Conservation (phyloP, 2,888 invertebrate genomes). For the Apomyelois bistriatella region DNA sequence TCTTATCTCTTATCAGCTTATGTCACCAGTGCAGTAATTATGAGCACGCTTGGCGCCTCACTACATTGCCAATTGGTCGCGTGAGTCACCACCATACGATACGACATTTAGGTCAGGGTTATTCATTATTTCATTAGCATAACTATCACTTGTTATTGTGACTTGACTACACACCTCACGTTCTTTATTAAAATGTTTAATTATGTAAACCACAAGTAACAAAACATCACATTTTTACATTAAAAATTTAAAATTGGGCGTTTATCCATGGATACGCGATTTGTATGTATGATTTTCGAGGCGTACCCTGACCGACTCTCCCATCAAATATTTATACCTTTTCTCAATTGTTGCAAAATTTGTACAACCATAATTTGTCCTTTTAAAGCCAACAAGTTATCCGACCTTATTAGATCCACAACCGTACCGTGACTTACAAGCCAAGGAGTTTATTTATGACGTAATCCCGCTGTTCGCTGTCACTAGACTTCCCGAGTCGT, state of each 20-base stretch:
- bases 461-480: neutral
- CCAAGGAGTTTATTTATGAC: slow-evolving; percentile 7
- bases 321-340: too few species aligned
- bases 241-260: too few species aligned
- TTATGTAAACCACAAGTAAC: too few species aligned
- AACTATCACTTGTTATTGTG: slow-evolving; percentile 8
- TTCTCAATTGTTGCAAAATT: too few species aligned
- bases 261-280: too few species aligned
- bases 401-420: neutral
- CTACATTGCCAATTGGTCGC: slow-evolving; percentile 1
- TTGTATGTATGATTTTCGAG: too few species aligned
- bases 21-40: slow-evolving; percentile 4
- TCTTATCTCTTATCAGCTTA: slow-evolving; percentile 5
- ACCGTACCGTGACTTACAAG: neutral
- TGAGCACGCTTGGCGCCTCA: slow-evolving; percentile 5
- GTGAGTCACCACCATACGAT: slow-evolving; percentile 2
- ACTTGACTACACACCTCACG: neutral
- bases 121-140: slow-evolving; percentile 5
- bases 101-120: slow-evolving; percentile 1
- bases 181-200: neutral
- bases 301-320: too few species aligned
- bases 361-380: neutral
- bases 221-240: too few species aligned
- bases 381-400: neutral
- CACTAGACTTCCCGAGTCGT: neutral